These are phyloP conservation scores for Nycticryphes semicollaris DNA, from an alignment of 2,113 vertebrate genomes.

Conservation along the genomic window DNA sequence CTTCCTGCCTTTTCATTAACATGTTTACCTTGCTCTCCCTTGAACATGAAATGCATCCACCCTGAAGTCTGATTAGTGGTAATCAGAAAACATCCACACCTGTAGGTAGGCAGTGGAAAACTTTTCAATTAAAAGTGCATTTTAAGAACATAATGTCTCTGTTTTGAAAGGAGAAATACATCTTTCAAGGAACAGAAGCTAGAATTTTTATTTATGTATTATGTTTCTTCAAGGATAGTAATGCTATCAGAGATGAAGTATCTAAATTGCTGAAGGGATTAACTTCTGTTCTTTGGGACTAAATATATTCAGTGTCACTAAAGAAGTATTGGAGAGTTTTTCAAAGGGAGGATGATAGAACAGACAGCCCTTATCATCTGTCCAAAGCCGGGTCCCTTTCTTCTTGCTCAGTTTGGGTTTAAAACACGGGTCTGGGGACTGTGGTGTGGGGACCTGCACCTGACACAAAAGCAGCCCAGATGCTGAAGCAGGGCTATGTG, in stretches of 20 bases:
- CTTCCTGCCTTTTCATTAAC: not conserved
- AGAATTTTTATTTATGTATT: not conserved
- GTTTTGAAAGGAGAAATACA: not conserved
- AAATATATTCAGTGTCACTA: not conserved
- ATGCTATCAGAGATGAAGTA: not conserved
- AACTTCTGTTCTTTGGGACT: not conserved
- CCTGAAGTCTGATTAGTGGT: not conserved
- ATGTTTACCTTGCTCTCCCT: not conserved
- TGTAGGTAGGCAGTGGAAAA: not conserved
- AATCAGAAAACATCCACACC: not conserved
- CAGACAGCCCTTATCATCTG: not conserved
- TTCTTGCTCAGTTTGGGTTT: not conserved
- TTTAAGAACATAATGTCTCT: not conserved
- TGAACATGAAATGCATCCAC: not conserved
- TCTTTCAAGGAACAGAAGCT: not conserved
- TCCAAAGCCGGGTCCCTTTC: not conserved
- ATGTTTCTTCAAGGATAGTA: not conserved
- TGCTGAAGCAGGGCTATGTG: not conserved
- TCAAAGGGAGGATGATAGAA: not conserved
- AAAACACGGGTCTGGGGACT: not conserved
- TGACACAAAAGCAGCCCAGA: not conserved
- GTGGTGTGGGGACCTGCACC: not conserved
- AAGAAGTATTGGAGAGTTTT: not conserved
- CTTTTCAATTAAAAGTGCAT: slow-evolving; percentile 17
- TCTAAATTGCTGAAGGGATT: not conserved